Percentiles rank a stretch among this genome's conserved stretches.
phyloP scores from a whole-genome alignment of 2,888 invertebrate genomes.

The Spatulosminthurus flaviceps region DNA sequence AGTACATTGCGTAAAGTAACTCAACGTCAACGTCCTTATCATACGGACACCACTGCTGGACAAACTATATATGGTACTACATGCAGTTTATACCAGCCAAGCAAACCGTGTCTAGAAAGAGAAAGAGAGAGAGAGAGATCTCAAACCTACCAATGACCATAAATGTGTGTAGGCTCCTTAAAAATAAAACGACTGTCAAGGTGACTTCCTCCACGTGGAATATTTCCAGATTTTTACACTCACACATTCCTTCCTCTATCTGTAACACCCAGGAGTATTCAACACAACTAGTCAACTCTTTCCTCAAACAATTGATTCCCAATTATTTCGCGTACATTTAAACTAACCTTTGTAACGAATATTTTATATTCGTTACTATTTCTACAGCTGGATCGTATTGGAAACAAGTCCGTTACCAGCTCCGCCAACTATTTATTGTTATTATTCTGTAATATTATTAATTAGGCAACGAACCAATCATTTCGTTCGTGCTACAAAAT shows the following conservation, averaged over 20 bases:
- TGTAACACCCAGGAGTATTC: neutral
- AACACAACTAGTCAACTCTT: neutral
- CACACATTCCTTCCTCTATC: neutral
- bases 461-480: too few relatives aligned
- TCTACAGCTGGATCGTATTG: too few relatives aligned
- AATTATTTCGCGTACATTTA: too few relatives aligned
- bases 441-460: too few relatives aligned
- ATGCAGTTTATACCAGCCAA: too few relatives aligned
- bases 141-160: constrained; percentile 32
- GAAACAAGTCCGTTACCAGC: too few relatives aligned
- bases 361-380: too few relatives aligned
- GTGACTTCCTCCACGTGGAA: constrained; percentile 55
- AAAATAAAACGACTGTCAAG: constrained; percentile 50
- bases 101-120: too few relatives aligned
- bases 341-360: too few relatives aligned
- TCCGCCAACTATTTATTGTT: too few relatives aligned
- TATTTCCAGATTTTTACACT: constrained; percentile 8
- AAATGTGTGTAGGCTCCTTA: constrained; percentile 37
- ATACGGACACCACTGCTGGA: neutral
- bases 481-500: too few relatives aligned
- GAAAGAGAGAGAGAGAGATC: constrained; percentile 7
- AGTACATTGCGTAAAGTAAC: neutral
- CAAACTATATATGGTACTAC: too few relatives aligned
- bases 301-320: neutral
- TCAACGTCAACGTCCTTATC: neutral